Evolutionary conservation across 23 tunicate genomes (phyloP).

Genomic region (Oikopleura dioica): DNA sequence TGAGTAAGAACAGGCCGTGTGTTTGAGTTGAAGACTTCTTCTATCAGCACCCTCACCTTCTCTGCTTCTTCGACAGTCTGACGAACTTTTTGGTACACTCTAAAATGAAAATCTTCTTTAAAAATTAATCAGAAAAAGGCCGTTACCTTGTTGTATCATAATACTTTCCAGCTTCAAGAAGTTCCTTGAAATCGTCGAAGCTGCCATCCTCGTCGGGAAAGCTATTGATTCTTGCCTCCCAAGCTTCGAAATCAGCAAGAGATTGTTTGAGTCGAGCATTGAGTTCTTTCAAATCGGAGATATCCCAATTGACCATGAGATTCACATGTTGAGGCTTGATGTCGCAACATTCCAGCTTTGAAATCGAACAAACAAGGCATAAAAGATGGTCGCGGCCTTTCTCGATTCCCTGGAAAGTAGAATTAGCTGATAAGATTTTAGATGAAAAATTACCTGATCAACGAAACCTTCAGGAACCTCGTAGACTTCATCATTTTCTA

Average conservation of each 20-base stretch:
- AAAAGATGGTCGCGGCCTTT: background rate
- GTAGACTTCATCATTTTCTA: background rate
- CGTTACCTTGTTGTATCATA: background rate
- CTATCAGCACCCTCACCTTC: background rate
- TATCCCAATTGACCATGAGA: background rate
- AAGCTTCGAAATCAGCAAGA: background rate
- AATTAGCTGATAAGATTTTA: background rate
- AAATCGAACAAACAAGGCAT: background rate
- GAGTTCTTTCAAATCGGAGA: background rate
- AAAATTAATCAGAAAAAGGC: too few species aligned
- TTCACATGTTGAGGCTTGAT: background rate
- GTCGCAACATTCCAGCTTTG: background rate
- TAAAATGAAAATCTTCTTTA: too few species aligned
- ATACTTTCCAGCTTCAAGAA: background rate
- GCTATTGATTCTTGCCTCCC: background rate
- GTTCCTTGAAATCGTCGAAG: background rate
- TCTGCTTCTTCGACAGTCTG: background rate
- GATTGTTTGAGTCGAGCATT: background rate
- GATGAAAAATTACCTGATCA: background rate
- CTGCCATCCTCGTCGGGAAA: background rate
- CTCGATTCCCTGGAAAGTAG: too few species aligned
- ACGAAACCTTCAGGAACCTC: background rate
- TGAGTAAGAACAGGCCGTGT: background rate
- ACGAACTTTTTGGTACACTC: background rate
- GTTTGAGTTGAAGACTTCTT: background rate